These are phyloP conservation scores for Syngnathus typhle DNA, from an alignment of 2,113 vertebrate genomes.

Conservation along the genomic window DNA sequence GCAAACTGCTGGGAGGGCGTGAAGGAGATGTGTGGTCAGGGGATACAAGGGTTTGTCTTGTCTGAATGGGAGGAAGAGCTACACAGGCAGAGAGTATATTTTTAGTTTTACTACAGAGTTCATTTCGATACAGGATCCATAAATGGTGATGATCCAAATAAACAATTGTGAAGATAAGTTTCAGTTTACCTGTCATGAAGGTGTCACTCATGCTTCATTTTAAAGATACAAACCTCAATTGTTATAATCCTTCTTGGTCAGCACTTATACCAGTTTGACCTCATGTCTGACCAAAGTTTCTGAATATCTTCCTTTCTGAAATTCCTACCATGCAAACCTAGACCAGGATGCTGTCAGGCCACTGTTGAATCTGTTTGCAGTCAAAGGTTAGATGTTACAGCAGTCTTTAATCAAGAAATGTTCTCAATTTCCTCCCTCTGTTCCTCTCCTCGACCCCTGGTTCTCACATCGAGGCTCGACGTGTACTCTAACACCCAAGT, in stretches of 20 bases:
- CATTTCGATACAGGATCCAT: not conserved
- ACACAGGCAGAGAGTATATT: constrained; percentile 36
- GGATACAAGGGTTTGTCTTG: constrained; percentile 42
- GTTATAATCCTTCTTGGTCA: not conserved
- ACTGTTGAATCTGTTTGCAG: constrained; percentile 41
- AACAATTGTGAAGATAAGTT: not conserved
- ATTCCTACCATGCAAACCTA: constrained; percentile 17
- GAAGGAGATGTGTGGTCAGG: constrained; percentile 33
- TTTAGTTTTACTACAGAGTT: constrained; percentile 11
- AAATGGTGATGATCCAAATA: not conserved
- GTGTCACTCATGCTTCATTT: not conserved
- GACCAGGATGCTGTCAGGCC: constrained; percentile 29
- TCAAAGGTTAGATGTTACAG: constrained; percentile 72
- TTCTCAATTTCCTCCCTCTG: constrained; percentile 67
- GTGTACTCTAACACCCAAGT: constrained; percentile 66
- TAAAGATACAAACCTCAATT: not conserved
- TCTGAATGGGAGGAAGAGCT: constrained; percentile 60
- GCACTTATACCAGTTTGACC: not conserved
- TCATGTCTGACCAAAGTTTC: not conserved
- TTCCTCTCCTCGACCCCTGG: constrained; percentile 61
- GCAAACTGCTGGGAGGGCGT: constrained; percentile 50
- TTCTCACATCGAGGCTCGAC: constrained; percentile 58
- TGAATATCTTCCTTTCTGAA: constrained; percentile 15
- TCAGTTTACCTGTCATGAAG: not conserved
- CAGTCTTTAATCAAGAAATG: constrained; percentile 73